phyloP scores from a whole-genome alignment of 2,888 invertebrate species.

The Cacoxenus indagator region DNA sequence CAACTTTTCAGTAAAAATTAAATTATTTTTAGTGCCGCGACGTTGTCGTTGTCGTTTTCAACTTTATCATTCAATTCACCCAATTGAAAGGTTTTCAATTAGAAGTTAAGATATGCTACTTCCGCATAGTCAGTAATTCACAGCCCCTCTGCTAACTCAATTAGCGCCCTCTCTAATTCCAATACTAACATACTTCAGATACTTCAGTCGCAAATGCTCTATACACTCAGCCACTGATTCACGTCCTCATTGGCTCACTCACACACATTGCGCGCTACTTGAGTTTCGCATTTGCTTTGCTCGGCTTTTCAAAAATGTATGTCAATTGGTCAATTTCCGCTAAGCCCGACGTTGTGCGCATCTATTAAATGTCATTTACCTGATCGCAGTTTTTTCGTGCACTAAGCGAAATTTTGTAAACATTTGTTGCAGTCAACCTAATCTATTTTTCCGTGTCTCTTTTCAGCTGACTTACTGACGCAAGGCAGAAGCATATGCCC shows the following conservation, averaged over 20 bases:
- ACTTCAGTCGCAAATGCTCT: too few species aligned
- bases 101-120: too few species aligned
- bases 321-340: conserved; percentile 61
- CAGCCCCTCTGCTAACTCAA: too few species aligned
- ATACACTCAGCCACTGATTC: too few species aligned
- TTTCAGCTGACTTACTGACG: not conserved
- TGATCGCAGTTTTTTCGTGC: conserved; percentile 30
- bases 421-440: not conserved
- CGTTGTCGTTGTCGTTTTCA: too few species aligned
- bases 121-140: too few species aligned
- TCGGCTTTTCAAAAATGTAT: conserved; percentile 58
- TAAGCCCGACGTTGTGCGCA: conserved; percentile 24
- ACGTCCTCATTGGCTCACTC: not conserved
- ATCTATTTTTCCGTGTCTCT: not conserved
- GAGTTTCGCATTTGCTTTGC: not conserved
- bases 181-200: too few species aligned
- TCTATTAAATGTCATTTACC: conserved; percentile 60
- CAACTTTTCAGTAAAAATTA: too few species aligned
- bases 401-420: not conserved
- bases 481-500: not conserved
- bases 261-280: not conserved
- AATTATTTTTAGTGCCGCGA: too few species aligned
- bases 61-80: too few species aligned
- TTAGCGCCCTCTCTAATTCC: too few species aligned
- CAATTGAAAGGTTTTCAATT: too few species aligned